Conservation (phyloP, 2,888 invertebrate species). For the Eupeodes luniger region DNA sequence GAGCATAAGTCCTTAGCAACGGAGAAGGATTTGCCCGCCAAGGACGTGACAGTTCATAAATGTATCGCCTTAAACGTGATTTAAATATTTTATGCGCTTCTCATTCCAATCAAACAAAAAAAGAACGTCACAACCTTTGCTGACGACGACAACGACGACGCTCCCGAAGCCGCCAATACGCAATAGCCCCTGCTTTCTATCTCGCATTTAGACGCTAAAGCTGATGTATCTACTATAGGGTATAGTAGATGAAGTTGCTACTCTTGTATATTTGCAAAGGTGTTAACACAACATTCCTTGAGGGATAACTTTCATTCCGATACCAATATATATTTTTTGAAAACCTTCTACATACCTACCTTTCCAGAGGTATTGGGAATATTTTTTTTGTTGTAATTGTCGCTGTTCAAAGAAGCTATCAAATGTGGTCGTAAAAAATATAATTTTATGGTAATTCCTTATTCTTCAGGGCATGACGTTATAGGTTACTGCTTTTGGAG, state of each 20-base stretch:
- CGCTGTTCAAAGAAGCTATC: conserved; percentile 40
- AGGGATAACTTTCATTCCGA: conserved; percentile 48
- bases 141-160: neutral
- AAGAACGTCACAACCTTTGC: no score
- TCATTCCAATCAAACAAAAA: conserved; percentile 54
- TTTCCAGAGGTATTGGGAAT: conserved; percentile 27
- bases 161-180: conserved; percentile 12
- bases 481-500: conserved; percentile 20
- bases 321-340: neutral
- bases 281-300: conserved; percentile 63
- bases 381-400: conserved; percentile 28
- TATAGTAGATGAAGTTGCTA: conserved; percentile 28
- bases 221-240: no score
- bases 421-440: conserved; percentile 61
- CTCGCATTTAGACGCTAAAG: neutral
- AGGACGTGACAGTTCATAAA: conserved; percentile 76
- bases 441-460: conserved; percentile 65
- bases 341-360: no score
- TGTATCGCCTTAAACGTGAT: conserved; percentile 75
- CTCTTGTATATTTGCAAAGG: conserved; percentile 63
- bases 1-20: conserved; percentile 68
- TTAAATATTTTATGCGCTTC: conserved; percentile 75
- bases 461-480: conserved; percentile 26
- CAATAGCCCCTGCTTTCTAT: conserved; percentile 3
- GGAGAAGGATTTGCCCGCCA: conserved; percentile 70